Percentiles rank a stretch among this genome's conserved stretches.
Conservation (phyloP, 2,888 invertebrate genomes). For the Hymenopus coronatus region DNA sequence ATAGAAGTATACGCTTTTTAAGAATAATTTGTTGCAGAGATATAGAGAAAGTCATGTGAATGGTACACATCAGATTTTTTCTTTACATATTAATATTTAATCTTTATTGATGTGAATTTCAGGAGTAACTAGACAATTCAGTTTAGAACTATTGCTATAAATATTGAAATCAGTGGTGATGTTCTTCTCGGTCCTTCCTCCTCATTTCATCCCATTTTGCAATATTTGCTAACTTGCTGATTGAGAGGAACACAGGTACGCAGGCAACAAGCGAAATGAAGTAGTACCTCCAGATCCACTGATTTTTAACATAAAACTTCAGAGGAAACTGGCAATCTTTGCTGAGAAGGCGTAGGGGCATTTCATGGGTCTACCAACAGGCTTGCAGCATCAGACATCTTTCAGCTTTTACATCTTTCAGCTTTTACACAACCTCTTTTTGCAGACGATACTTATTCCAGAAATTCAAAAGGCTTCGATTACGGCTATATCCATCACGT, state of each 20-base stretch:
- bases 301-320: conserved; percentile 67
- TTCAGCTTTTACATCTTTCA: too few relatives aligned
- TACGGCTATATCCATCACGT: too few relatives aligned
- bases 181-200: conserved; percentile 64
- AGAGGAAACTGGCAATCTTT: conserved; percentile 81
- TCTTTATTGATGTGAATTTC: too few relatives aligned
- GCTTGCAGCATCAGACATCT: conserved; percentile 50
- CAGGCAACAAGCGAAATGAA: conserved; percentile 56
- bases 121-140: too few relatives aligned
- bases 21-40: too few relatives aligned
- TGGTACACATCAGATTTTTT: too few relatives aligned
- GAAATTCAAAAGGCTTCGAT: too few relatives aligned
- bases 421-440: too few relatives aligned
- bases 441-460: too few relatives aligned
- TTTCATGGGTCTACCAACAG: conserved; percentile 69
- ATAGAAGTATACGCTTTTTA: too few relatives aligned
- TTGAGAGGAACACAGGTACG: conserved; percentile 71
- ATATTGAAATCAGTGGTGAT: conserved; percentile 48
- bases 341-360: conserved; percentile 82
- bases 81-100: too few relatives aligned
- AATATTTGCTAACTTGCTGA: conserved; percentile 71
- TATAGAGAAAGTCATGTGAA: too few relatives aligned
- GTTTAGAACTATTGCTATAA: neutral
- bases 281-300: conserved; percentile 77
- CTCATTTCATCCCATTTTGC: conserved; percentile 72